Base-by-base conservation (phyloP, 2,888 invertebrate species). In the Eupithecia abbreviata region DNA sequence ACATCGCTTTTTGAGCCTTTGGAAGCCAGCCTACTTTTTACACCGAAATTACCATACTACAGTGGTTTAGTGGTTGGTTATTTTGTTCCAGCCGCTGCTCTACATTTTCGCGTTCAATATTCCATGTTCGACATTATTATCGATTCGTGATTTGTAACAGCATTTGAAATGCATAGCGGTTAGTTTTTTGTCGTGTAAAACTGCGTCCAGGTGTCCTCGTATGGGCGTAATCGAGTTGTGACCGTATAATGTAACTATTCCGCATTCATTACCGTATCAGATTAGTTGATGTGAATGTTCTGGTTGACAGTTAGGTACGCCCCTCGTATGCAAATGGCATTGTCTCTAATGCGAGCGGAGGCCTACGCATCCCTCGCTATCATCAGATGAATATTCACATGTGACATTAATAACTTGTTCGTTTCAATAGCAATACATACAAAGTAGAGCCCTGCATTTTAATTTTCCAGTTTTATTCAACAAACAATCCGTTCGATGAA, bases 221-320 rank as follows among this genome's bases (percentile, higher is more conserved):
- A 79, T 77, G 77, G 79, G 84, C 88, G 89, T 90, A 84, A 88
- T 86, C 83, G 82, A 84, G 86, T 82, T 83, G 80, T 78, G 84
- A 85, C 83, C 84, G 87, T 85, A 87, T 90, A 90, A 90, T 90
- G 86, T 86, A 88, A 90, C 84, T 87, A 90, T 92, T 91, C 91
- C 87, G 90, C 89, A 90, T 90, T 88, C 85, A 89, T 91, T 88
- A 89, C 83, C 84, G 86, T 86, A 87, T 88, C 86, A 87, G 90
- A 92, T 92, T 89, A 91, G 90, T 90, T 91, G 91, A 93, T 93
- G 91, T 92, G 92, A 93, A 94, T 91, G 92, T 93, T 91, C 91
- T 88, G 89, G 92, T 89, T 92, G 94, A 94, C 93, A 93, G 92
- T 90, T 90, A 88, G 91, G 84, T 88, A 91, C 94, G 93, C 93